These are phyloP conservation scores for Napeogenes sylphis DNA, from an alignment of 2,888 invertebrate species.

Conservation along the genomic window DNA sequence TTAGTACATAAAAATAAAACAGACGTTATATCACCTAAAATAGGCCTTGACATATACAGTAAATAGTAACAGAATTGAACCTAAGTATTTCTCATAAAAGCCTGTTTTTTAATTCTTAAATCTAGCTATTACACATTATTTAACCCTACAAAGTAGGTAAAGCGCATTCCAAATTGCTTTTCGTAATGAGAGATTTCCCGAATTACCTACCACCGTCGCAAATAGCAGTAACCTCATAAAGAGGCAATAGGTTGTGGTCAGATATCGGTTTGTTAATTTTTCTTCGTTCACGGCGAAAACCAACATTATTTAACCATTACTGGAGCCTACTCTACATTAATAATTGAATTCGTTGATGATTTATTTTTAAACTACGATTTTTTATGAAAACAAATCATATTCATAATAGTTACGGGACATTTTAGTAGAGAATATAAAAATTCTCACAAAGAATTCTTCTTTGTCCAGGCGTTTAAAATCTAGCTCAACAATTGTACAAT, in stretches of 20 bases:
- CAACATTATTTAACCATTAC: neutral
- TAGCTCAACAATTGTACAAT: slow-evolving; percentile 9
- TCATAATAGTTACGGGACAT: neutral
- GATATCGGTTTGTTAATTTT: slow-evolving; percentile 24
- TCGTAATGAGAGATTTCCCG: slow-evolving; percentile 8
- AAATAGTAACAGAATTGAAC: too few relatives aligned
- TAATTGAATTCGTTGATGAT: neutral
- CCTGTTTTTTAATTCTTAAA: too few relatives aligned
- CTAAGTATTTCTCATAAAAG: too few relatives aligned
- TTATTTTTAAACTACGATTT: too few relatives aligned
- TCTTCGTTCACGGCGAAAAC: slow-evolving; percentile 6
- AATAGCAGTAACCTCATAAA: slow-evolving; percentile 26
- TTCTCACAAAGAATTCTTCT: slow-evolving; percentile 23
- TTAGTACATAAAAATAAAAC: too few relatives aligned
- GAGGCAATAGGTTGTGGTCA: slow-evolving; percentile 16
- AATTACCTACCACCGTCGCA: slow-evolving; percentile 4
- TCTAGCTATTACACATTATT: too few relatives aligned
- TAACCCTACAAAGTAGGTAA: too few relatives aligned
- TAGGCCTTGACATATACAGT: too few relatives aligned
- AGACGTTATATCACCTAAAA: too few relatives aligned
- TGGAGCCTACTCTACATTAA: neutral
- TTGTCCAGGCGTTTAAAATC: slow-evolving; percentile 19
- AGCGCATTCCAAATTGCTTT: neutral
- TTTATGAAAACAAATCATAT: neutral
- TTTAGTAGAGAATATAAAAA: slow-evolving; percentile 22